A percentile compares a stretch with the other conserved stretches of the same genome.
Evolutionary conservation across 92 coral and sea anemone species (phyloP).

Genomic region (Epizoanthus illoricatus): DNA sequence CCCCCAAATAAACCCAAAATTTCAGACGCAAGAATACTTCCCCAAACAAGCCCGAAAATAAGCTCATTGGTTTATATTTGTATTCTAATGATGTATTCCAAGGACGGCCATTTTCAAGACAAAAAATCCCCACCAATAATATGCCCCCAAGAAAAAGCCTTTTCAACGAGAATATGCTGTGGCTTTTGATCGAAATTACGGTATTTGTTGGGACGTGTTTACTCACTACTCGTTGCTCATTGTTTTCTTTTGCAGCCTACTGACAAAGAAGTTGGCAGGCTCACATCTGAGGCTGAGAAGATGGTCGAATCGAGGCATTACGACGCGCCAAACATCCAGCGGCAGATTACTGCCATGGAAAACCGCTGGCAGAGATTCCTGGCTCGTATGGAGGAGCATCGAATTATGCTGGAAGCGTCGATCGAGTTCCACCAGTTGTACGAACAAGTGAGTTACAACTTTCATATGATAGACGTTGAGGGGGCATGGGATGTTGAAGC

Average conservation of each 20-base stretch:
- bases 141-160: too few relatives aligned
- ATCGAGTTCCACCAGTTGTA: slow-evolving; percentile 92
- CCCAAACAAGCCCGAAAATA: too few relatives aligned
- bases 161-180: too few relatives aligned
- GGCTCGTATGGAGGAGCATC: slow-evolving; percentile 90
- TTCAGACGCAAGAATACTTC: too few relatives aligned
- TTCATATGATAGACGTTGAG: too few relatives aligned
- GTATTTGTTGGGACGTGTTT: background rate
- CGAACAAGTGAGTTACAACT: slow-evolving; percentile 73
- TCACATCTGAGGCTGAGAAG: slow-evolving; percentile 75
- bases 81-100: too few relatives aligned
- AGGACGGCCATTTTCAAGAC: too few relatives aligned
- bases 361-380: slow-evolving; percentile 95
- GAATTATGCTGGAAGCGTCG: slow-evolving; percentile 91
- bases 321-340: slow-evolving; percentile 85
- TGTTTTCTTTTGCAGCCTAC: slow-evolving; percentile 68
- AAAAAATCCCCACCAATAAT: too few relatives aligned
- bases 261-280: slow-evolving; percentile 76
- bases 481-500: background rate
- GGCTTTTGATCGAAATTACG: background rate
- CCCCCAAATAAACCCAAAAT: too few relatives aligned
- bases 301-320: slow-evolving; percentile 73
- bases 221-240: background rate
- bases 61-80: too few relatives aligned
- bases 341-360: slow-evolving; percentile 87